A percentile compares a stretch with the other conserved stretches of the same genome.
Evolutionary conservation across 2,888 invertebrate genomes (phyloP).

Genomic region (Coenonympha glycerion): DNA sequence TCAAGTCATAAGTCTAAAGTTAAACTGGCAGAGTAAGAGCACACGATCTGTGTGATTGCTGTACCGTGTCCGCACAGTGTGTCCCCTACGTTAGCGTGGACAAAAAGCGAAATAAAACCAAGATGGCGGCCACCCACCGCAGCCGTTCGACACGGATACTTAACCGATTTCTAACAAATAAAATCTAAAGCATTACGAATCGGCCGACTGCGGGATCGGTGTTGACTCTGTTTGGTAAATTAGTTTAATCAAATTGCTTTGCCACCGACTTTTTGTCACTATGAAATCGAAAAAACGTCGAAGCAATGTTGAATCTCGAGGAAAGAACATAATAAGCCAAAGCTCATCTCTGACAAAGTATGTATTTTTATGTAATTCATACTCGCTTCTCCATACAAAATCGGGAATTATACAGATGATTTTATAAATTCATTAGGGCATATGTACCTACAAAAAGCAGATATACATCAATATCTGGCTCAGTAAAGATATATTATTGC

Average conservation of each 20-base stretch:
- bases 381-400: no score
- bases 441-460: no score
- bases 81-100: slow-evolving; percentile 62
- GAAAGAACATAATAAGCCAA: neutral
- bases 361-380: no score
- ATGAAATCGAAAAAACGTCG: neutral
- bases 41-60: neutral
- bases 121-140: slow-evolving; percentile 72
- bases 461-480: no score
- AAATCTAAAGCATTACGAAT: slow-evolving; percentile 76
- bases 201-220: slow-evolving; percentile 48
- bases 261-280: slow-evolving; percentile 4
- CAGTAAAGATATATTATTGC: no score
- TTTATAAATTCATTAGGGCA: no score
- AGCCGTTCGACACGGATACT: slow-evolving; percentile 74
- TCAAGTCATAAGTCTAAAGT: no score
- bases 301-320: neutral
- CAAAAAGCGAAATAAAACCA: slow-evolving; percentile 72
- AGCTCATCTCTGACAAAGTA: no score
- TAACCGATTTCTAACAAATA: slow-evolving; percentile 77
- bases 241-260: slow-evolving; percentile 42
- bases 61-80: slow-evolving; percentile 37
- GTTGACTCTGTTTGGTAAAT: slow-evolving; percentile 57
- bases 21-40: no score
- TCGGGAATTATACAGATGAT: no score